Evolutionary conservation across 2,888 invertebrate genomes (phyloP).

Genomic region (Drosophila fulvimacula): DNA sequence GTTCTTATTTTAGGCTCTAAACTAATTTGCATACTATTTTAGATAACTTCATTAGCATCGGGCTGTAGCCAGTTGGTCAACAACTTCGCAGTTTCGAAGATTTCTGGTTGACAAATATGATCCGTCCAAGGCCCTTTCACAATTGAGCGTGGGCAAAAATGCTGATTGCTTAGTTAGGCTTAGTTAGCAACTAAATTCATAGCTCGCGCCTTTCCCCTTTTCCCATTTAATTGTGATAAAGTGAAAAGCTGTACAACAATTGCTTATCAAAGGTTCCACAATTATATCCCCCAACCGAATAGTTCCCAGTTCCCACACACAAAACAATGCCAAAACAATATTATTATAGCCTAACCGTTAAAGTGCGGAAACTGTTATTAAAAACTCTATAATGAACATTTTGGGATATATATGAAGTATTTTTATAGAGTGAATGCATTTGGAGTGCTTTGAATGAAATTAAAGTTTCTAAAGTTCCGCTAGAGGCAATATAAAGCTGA

Average conservation of each 20-base stretch:
- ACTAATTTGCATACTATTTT: conserved; percentile 38
- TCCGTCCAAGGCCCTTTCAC: conserved; percentile 18
- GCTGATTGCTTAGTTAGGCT: conserved; percentile 13
- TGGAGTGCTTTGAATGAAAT: not conserved
- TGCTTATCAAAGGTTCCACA: conserved; percentile 25
- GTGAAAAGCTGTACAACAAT: conserved; percentile 40
- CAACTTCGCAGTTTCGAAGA: conserved; percentile 14
- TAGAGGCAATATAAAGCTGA: not conserved
- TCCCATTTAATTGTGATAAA: conserved; percentile 22
- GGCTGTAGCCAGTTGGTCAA: conserved; percentile 5
- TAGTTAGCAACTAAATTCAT: conserved; percentile 22
- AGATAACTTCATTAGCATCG: conserved; percentile 11
- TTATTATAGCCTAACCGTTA: conserved; percentile 4
- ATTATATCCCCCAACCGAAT: conserved; percentile 18
- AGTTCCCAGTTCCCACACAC: conserved; percentile 29
- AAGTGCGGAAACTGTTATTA: conserved; percentile 2
- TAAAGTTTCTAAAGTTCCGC: not conserved
- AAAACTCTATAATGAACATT: conserved; percentile 6
- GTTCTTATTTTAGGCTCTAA: conserved; percentile 2
- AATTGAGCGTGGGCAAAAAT: conserved; percentile 24
- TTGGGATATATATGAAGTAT: not conserved
- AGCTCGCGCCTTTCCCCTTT: conserved; percentile 21
- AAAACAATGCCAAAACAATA: conserved; percentile 14
- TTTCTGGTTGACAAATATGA: conserved; percentile 7
- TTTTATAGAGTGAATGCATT: not conserved